Conservation (phyloP, 37 sponge, comb jelly and placozoan genomes). For the Lycopodina hypogea region DNA sequence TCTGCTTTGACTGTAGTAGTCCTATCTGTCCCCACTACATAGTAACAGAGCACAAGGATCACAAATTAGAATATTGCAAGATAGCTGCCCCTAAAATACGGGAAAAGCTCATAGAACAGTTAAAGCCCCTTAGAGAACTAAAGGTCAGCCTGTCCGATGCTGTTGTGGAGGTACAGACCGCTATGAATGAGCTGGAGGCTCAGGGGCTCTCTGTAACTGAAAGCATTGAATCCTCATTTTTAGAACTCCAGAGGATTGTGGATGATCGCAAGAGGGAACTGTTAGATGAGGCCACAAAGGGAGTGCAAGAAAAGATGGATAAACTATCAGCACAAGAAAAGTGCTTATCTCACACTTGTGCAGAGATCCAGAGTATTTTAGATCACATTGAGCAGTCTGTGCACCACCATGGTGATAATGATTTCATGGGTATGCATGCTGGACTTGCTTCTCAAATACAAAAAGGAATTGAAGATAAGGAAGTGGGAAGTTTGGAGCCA, state of each 20-base stretch:
- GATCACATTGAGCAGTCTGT: constrained; percentile 18
- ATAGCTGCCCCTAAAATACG: not conserved
- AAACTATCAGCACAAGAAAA: constrained; percentile 13
- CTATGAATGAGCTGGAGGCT: not conserved
- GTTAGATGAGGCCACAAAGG: not conserved
- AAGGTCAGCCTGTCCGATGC: not conserved
- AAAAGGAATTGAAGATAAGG: not conserved
- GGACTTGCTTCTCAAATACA: not conserved
- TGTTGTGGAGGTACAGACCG: not conserved
- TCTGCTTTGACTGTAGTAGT: too few relatives aligned
- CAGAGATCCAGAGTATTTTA: constrained; percentile 23
- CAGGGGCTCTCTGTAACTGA: not conserved
- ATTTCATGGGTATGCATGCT: constrained; percentile 3
- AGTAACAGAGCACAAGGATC: not conserved
- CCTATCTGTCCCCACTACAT: not conserved
- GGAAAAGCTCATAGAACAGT: not conserved
- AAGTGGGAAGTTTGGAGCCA: not conserved
- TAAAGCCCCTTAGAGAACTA: not conserved
- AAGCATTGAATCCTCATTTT: not conserved
- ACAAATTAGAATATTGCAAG: not conserved
- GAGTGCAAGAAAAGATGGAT: not conserved
- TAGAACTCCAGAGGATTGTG: not conserved
- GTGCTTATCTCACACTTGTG: not conserved
- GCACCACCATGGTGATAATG: not conserved
- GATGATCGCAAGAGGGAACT: not conserved